Conservation (phyloP, 2,888 invertebrate genomes). For the Cheilosia vernalis region DNA sequence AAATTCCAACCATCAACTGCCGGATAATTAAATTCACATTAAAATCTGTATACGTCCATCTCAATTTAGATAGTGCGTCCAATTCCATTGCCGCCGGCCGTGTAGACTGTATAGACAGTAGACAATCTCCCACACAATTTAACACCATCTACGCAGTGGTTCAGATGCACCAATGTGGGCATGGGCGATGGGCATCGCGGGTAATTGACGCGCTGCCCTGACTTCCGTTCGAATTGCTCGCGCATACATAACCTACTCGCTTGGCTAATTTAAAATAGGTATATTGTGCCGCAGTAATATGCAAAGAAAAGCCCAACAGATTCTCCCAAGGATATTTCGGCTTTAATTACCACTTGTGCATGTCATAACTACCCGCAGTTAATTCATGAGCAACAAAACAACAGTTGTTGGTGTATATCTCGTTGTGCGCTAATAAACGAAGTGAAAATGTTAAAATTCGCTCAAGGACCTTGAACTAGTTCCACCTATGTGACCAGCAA, state of each 20-base stretch:
- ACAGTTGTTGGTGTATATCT: conserved; percentile 29
- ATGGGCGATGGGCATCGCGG: neutral
- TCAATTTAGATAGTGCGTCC: conserved; percentile 34
- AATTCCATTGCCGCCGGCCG: conserved; percentile 3
- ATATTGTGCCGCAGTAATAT: neutral
- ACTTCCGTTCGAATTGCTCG: conserved; percentile 21
- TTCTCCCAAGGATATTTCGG: conserved; percentile 40
- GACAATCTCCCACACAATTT: conserved; percentile 1
- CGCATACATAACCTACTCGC: neutral
- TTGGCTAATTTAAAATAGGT: neutral
- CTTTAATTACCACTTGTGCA: conserved; percentile 38
- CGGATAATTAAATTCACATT: conserved; percentile 23
- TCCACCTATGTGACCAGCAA: conserved; percentile 25
- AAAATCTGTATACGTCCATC: conserved; percentile 13
- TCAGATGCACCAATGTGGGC: conserved; percentile 25
- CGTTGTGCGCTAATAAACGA: conserved; percentile 46
- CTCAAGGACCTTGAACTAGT: conserved; percentile 65
- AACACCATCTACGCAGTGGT: conserved; percentile 18
- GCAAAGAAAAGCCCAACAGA: neutral
- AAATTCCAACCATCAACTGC: neutral
- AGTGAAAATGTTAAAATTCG: conserved; percentile 49
- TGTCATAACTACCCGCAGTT: conserved; percentile 32
- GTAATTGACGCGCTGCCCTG: conserved; percentile 16
- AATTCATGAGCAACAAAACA: conserved; percentile 21
- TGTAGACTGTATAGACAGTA: neutral